Conservation (phyloP, 2,797 vertebrate genomes). For the Stomatorhinus walkeri region DNA sequence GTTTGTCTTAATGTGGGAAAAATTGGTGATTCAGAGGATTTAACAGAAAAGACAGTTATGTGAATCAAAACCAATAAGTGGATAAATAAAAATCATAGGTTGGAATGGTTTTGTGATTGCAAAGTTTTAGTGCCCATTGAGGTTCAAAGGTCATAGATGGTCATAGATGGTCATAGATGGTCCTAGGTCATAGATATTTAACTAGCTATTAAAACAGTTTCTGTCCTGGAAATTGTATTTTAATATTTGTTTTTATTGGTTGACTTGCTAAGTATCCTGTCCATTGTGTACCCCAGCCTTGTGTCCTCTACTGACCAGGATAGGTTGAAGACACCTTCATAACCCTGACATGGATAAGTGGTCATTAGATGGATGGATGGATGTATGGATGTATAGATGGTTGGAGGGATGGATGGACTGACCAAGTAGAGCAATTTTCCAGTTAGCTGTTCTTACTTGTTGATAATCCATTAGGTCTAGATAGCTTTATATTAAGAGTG, state of each 20-base stretch:
- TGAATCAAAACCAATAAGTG: not conserved
- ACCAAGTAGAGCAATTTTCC: not conserved
- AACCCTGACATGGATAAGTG: not conserved
- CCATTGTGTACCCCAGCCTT: not conserved
- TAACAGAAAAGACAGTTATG: not conserved
- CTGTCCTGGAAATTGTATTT: not conserved
- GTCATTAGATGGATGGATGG: not conserved
- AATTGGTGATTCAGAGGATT: not conserved
- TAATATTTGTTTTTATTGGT: not conserved
- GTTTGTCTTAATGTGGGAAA: not conserved
- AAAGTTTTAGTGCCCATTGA: not conserved
- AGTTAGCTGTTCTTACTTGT: not conserved
- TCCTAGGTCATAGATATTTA: not conserved
- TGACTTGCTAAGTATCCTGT: not conserved
- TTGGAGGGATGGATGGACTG: not conserved
- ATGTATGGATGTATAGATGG: not conserved
- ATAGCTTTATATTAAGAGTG: not conserved
- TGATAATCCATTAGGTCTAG: not conserved
- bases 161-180: not conserved
- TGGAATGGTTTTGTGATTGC: not conserved
- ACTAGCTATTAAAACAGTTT: not conserved
- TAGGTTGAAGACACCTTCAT: not conserved
- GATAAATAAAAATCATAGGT: not conserved
- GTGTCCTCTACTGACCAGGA: not conserved
- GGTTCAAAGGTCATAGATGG: not conserved